phyloP scores from a whole-genome alignment of 1,140 invertebrate species.

The Hypothenemus hampei region DNA sequence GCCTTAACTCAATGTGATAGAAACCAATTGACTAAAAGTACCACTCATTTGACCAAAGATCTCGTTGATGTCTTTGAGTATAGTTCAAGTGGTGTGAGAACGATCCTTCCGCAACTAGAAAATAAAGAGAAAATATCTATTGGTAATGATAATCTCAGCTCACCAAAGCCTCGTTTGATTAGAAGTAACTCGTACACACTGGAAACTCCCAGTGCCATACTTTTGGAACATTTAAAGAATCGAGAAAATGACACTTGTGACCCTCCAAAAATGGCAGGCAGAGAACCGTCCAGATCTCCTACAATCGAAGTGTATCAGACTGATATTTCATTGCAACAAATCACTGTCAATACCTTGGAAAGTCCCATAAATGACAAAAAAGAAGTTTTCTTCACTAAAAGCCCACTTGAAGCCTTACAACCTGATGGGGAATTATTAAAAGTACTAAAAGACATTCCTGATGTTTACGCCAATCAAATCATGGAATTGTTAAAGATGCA shows the following conservation, averaged over 20 bases:
- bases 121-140: background rate
- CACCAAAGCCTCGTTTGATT: conserved; percentile 46
- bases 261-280: background rate
- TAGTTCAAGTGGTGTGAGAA: conserved; percentile 23
- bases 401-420: conserved; percentile 15
- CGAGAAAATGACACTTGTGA: background rate
- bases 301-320: conserved; percentile 33
- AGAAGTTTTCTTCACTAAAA: conserved; percentile 12
- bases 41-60: conserved; percentile 19
- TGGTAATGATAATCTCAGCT: conserved; percentile 1
- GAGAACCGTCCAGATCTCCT: conserved; percentile 13
- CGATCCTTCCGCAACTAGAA: conserved; percentile 4
- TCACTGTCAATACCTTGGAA: conserved; percentile 23
- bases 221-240: conserved; percentile 50
- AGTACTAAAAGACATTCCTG: conserved; percentile 38
- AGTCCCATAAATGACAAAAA: background rate
- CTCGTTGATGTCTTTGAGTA: conserved; percentile 32
- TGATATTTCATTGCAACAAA: conserved; percentile 35
- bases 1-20: conserved; percentile 5
- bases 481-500: conserved; percentile 44
- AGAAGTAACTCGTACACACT: conserved; percentile 59
- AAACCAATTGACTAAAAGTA: conserved; percentile 10
- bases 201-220: conserved; percentile 55
- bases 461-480: conserved; percentile 43
- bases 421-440: conserved; percentile 30